Evolutionary conservation across 2,888 invertebrate genomes (phyloP).

Genomic region (Caenorhabditis virilis): DNA sequence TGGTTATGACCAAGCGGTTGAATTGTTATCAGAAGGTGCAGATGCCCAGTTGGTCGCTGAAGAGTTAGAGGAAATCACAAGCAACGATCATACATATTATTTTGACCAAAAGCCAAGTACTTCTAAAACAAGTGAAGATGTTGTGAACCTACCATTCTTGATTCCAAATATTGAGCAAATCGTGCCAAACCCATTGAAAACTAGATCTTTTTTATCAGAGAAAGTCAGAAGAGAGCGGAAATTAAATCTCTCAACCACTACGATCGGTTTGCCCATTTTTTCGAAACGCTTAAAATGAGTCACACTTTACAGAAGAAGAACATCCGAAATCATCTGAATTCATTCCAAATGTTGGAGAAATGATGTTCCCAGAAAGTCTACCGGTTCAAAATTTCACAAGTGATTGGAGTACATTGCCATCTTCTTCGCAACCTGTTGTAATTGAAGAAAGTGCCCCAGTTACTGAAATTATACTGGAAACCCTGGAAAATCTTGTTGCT

Average conservation of each 20-base stretch:
- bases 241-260: slow-evolving; percentile 17
- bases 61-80: slow-evolving; percentile 10
- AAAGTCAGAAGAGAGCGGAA: slow-evolving; percentile 15
- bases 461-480: slow-evolving; percentile 3
- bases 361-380: slow-evolving; percentile 26
- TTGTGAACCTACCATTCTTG: slow-evolving; percentile 10
- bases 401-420: slow-evolving; percentile 14
- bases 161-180: slow-evolving; percentile 9
- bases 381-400: slow-evolving; percentile 25
- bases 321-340: not conserved
- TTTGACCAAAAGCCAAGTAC: slow-evolving; percentile 29
- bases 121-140: slow-evolving; percentile 12
- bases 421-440: not conserved
- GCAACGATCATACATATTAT: slow-evolving; percentile 5
- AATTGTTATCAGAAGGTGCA: slow-evolving; percentile 25
- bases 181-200: not conserved
- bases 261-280: not conserved
- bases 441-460: not conserved
- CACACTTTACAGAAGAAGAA: slow-evolving; percentile 7
- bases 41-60: slow-evolving; percentile 16
- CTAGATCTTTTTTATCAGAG: slow-evolving; percentile 9
- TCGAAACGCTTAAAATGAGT: not conserved
- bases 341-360: slow-evolving; percentile 14
- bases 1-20: slow-evolving; percentile 21
- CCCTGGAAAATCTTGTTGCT: slow-evolving; percentile 17